Evolutionary conservation across 2,113 vertebrate species (phyloP).

Genomic region (human): DNA sequence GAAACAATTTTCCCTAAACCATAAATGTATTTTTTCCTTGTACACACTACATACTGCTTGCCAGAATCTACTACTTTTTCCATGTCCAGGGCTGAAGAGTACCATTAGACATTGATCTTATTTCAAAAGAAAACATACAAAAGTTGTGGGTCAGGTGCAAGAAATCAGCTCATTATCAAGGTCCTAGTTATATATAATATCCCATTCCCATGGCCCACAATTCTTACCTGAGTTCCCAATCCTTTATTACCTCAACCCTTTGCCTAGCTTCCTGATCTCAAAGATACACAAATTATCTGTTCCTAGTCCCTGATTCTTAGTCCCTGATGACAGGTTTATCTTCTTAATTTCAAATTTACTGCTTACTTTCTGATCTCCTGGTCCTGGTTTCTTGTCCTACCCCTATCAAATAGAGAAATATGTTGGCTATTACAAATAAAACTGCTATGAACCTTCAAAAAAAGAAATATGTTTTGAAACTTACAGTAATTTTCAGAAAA

Average conservation of each 20-base stretch:
- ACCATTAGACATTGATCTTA: background rate
- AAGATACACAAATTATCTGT: background rate
- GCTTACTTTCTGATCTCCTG: background rate
- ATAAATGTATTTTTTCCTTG: constrained; percentile 19
- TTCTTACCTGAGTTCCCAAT: background rate
- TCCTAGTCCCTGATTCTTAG: background rate
- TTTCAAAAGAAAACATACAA: background rate
- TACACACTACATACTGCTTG: background rate
- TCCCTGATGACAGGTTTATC: background rate
- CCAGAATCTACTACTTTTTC: constrained; percentile 13
- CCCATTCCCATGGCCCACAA: background rate
- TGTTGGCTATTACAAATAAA: too few relatives aligned
- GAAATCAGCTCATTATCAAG: background rate
- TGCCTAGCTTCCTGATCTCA: background rate
- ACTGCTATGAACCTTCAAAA: too few relatives aligned
- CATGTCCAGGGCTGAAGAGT: background rate
- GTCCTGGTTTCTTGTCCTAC: background rate
- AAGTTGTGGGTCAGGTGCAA: background rate
- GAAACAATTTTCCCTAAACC: constrained; percentile 24
- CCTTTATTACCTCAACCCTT: constrained; percentile 4
- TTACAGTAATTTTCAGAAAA: background rate
- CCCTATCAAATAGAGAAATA: background rate
- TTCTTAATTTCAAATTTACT: constrained; percentile 16
- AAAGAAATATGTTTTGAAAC: background rate
- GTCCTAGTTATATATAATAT: background rate